Evolutionary conservation across 2,888 invertebrate species (phyloP).

Genomic region (Philonicus albiceps): DNA sequence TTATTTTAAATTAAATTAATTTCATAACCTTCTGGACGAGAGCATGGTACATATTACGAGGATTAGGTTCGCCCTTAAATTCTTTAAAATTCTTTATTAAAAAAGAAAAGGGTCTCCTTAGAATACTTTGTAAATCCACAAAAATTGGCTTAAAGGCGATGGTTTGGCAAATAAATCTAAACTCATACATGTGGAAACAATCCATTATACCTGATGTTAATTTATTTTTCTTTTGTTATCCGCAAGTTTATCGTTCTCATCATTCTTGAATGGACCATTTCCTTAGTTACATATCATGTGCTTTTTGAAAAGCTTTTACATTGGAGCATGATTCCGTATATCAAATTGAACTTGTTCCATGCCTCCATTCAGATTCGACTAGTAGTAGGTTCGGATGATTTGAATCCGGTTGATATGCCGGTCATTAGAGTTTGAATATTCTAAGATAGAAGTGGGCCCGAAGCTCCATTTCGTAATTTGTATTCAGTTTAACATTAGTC

Average conservation of each 20-base stretch:
- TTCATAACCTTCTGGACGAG: background rate
- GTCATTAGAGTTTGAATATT: background rate
- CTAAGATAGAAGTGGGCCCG: background rate
- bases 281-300: background rate
- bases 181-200: background rate
- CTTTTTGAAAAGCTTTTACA: background rate
- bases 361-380: background rate
- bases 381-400: background rate
- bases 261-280: background rate
- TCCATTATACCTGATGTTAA: background rate
- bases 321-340: background rate
- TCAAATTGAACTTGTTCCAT: background rate
- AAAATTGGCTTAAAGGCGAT: background rate
- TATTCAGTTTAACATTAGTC: too few species aligned
- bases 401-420: background rate
- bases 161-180: background rate
- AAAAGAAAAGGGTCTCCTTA: background rate
- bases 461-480: background rate
- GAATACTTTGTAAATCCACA: background rate
- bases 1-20: background rate
- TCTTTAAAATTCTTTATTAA: background rate
- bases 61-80: background rate
- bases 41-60: background rate
- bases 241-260: background rate
- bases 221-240: background rate